These are phyloP conservation scores for Andrena chrysosceles DNA, from an alignment of 2,888 invertebrate species.

Conservation along the genomic window DNA sequence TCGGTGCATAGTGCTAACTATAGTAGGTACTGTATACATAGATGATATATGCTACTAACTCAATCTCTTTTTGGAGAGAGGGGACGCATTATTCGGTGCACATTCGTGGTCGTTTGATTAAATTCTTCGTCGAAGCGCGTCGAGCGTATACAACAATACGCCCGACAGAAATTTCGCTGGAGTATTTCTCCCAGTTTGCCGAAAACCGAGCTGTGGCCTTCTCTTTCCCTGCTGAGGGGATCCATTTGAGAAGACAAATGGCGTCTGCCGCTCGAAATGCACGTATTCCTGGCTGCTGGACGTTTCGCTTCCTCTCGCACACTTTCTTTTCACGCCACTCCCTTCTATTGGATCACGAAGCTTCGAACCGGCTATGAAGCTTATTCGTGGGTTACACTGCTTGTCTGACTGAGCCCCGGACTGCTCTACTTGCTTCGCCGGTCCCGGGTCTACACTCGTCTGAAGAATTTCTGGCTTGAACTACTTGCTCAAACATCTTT, in stretches of 20 bases:
- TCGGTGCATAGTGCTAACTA: no score
- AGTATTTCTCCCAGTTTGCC: slow-evolving; percentile 18
- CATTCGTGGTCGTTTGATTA: slow-evolving; percentile 15
- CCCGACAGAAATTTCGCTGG: background rate
- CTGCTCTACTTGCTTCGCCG: background rate
- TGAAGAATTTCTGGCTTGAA: no score
- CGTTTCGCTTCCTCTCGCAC: background rate
- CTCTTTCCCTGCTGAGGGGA: slow-evolving; percentile 22
- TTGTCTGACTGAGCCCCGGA: background rate
- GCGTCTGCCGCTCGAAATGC: slow-evolving; percentile 10
- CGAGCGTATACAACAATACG: background rate
- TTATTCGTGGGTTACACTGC: background rate
- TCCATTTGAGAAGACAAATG: slow-evolving; percentile 48
- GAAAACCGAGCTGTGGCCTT: slow-evolving; percentile 11
- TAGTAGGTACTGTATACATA: no score
- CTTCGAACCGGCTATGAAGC: background rate
- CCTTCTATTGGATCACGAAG: background rate
- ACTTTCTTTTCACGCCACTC: background rate
- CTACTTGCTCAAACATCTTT: background rate
- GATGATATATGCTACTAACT: background rate
- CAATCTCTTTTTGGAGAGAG: background rate
- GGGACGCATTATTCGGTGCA: background rate
- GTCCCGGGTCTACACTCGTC: no score
- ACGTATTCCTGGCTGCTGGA: background rate
- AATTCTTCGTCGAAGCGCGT: background rate